Conservation (phyloP, 2,797 vertebrate genomes). For the Alcedo atthis region DNA sequence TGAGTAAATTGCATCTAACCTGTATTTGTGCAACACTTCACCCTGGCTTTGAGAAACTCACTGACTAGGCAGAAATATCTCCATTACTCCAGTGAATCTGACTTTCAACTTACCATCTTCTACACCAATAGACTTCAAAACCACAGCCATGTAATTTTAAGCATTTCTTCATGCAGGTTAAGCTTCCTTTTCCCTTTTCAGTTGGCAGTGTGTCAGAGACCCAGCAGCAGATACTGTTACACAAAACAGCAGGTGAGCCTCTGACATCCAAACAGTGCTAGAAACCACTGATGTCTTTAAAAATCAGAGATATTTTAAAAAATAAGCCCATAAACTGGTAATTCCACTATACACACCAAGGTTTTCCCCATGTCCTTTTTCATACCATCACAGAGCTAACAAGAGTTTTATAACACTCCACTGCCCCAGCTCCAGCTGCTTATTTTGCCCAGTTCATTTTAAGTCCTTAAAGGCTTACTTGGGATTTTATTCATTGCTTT, state of each 20-base stretch:
- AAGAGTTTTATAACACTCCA: neutral
- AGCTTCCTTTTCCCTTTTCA: neutral
- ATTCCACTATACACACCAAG: neutral
- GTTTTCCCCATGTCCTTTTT: neutral
- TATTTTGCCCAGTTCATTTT: neutral
- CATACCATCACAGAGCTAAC: neutral
- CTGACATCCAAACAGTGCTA: neutral
- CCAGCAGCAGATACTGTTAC: neutral
- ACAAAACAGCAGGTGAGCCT: neutral
- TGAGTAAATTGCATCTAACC: neutral
- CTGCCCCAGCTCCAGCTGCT: neutral
- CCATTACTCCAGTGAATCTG: neutral
- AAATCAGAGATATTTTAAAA: neutral
- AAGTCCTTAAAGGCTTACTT: neutral
- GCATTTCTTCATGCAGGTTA: neutral
- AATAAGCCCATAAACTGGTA: neutral
- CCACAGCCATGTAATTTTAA: neutral
- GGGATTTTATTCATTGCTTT: neutral
- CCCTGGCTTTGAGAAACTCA: neutral
- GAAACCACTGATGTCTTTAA: neutral
- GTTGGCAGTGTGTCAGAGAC: neutral
- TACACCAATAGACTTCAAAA: neutral
- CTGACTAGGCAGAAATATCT: neutral
- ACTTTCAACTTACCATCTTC: neutral
- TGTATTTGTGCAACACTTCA: neutral